Conservation (phyloP, 2,888 invertebrate genomes). For the Oxycera nigricornis region DNA sequence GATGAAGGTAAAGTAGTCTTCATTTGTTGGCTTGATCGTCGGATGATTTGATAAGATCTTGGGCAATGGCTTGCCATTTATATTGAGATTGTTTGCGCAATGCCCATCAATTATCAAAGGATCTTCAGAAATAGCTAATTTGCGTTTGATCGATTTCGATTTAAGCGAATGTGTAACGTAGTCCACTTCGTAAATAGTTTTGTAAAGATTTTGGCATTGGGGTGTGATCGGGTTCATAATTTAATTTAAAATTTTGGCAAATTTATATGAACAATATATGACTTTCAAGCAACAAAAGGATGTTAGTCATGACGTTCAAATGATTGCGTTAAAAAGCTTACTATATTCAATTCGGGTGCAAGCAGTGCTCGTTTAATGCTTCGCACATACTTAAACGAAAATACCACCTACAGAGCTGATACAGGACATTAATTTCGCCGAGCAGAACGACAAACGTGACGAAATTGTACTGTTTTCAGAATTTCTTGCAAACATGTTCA, state of each 20-base stretch:
- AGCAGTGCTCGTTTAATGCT: too few relatives aligned
- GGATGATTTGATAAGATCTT: slow-evolving; percentile 13
- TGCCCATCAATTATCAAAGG: slow-evolving; percentile 39
- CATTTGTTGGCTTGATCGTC: slow-evolving; percentile 28
- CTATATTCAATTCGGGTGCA: too few relatives aligned
- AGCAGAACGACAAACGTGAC: too few relatives aligned
- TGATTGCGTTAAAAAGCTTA: too few relatives aligned
- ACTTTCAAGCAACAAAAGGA: background rate
- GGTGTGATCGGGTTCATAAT: slow-evolving; percentile 40
- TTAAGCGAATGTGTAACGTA: background rate
- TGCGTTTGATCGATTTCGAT: background rate
- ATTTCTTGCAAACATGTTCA: too few relatives aligned
- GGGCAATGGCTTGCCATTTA: slow-evolving; percentile 31
- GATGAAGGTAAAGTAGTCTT: slow-evolving; percentile 38
- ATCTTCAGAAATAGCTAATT: slow-evolving; percentile 20
- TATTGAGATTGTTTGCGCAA: slow-evolving; percentile 36
- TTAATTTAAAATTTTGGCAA: background rate
- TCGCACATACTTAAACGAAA: too few relatives aligned
- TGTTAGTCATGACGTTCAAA: background rate
- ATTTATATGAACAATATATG: background rate
- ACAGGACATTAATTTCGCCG: too few relatives aligned
- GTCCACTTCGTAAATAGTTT: slow-evolving; percentile 21
- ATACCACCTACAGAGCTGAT: too few relatives aligned
- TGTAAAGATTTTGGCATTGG: slow-evolving; percentile 30
- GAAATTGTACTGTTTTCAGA: too few relatives aligned